Conservation (phyloP, 2,113 vertebrate genomes). For the Sylvia atricapilla region DNA sequence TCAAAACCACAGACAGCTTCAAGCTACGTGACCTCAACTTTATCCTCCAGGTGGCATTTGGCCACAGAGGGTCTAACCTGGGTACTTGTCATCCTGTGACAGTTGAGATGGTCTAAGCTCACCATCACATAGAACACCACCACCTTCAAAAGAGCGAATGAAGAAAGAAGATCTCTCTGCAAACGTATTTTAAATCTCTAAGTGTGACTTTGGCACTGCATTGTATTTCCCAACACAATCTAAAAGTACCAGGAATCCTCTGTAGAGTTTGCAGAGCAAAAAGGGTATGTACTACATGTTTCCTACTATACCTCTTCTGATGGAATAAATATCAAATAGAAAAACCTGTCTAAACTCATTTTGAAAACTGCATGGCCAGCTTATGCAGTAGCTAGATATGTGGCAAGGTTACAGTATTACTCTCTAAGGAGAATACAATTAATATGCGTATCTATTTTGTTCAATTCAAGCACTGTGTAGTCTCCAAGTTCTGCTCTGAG, state of each 20-base stretch:
- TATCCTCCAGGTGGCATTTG: background rate
- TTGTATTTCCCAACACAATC: background rate
- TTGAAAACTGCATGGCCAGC: slow-evolving; percentile 65
- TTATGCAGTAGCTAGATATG: slow-evolving; percentile 57
- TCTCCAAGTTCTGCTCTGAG: slow-evolving; percentile 31
- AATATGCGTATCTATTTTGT: slow-evolving; percentile 40
- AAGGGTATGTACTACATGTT: background rate
- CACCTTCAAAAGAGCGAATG: background rate
- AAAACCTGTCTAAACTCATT: slow-evolving; percentile 62
- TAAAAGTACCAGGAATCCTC: background rate
- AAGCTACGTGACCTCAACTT: background rate
- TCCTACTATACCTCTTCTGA: slow-evolving; percentile 17
- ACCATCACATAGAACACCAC: background rate
- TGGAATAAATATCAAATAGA: slow-evolving; percentile 14
- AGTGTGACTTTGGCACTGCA: background rate
- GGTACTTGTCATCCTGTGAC: background rate
- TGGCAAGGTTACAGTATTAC: slow-evolving; percentile 53
- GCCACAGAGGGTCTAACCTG: background rate
- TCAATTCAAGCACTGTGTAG: slow-evolving; percentile 45
- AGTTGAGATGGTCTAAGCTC: background rate
- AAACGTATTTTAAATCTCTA: background rate
- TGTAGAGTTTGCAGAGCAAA: slow-evolving; percentile 1
- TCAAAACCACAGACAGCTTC: background rate
- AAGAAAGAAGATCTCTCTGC: background rate
- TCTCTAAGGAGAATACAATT: slow-evolving; percentile 64